Evolutionary conservation across 1,140 invertebrate genomes (phyloP).

Genomic region (Drosophila biarmipes): DNA sequence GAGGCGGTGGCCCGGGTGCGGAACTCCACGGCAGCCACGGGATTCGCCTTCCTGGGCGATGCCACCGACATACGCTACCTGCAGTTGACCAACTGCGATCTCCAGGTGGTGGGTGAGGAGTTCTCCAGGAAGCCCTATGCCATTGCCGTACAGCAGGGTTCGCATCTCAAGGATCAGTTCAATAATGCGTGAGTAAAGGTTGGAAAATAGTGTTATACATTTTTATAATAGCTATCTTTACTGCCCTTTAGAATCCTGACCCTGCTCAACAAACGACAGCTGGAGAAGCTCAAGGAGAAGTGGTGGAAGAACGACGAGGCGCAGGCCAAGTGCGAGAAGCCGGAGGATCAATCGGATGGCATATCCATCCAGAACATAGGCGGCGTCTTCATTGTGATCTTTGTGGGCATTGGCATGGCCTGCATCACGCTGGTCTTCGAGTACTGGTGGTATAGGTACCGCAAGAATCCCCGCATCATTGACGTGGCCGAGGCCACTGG

Average conservation of each 20-base stretch:
- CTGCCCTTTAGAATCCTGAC: conserved; percentile 91
- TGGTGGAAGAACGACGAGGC: conserved; percentile 97
- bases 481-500: conserved; percentile 84
- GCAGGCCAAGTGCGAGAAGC: conserved; percentile 92
- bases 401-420: conserved; percentile 96
- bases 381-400: conserved; percentile 98
- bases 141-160: conserved; percentile 97
- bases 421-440: conserved; percentile 96
- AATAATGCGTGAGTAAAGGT: conserved; percentile 91
- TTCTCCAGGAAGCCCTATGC: conserved; percentile 98
- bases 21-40: conserved; percentile 89
- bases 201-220: not conserved
- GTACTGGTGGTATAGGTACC: conserved; percentile 96
- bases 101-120: conserved; percentile 96
- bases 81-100: conserved; percentile 94
- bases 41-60: conserved; percentile 97
- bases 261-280: conserved; percentile 94
- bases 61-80: conserved; percentile 96
- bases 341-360: conserved; percentile 96
- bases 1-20: conserved; percentile 92
- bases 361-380: conserved; percentile 99
- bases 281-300: conserved; percentile 96
- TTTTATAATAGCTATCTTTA: not conserved
- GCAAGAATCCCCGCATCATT: conserved; percentile 86
- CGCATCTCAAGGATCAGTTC: conserved; percentile 95